Evolutionary conservation across 2,888 invertebrate genomes (phyloP), one percentile per base, ranked within the genome.

Genomic region (Eristalinus aeneus): DNA sequence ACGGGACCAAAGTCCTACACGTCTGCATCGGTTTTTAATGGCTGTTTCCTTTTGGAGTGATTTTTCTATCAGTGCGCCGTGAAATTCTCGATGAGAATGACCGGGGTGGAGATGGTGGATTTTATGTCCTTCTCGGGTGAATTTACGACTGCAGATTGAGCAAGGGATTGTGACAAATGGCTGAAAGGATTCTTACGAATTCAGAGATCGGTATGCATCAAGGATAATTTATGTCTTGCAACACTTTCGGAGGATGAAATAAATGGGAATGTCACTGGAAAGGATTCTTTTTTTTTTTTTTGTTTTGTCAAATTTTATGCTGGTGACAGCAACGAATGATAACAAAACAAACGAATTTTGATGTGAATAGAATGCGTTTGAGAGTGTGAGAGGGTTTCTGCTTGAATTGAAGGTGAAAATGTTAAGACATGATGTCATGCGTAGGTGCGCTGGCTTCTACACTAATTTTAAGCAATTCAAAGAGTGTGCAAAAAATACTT

Each of bases 21-120:
- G 67, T 76, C 81, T 63, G 56, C 54, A 61, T 0, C 54, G 39
- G 46, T 56, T 76, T 75, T 75, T 61, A 69, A 80, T 74, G 73
- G 80, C 58, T 65, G 60, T 67, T 61, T 64, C 23, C 12, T 11
- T 73, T 64, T 34, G 34, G 46, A 58, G 64, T 56, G 69, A 58
- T 46, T 80, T 75, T 39, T 63, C 61, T 23, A 10, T 27, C 78
- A 31, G 56, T 22, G 0, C 12, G 69, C 4, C 54, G 22, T 22
- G 20, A 56, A 12, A 27, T n/a, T 46, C 22, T n/a, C 27, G 2
- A 22, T 6, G 34, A 1, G 1, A 34, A 8, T 5, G 46, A 8
- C 4, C 6, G 16, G 4, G 46, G 46, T 16, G 46, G 16, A 8
- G 46, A 27, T 5, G 27, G 27, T 27, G 27, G 27, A 46, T 46